phyloP scores from a whole-genome alignment of 2,797 vertebrate species.

The Chaunax sp. region DNA sequence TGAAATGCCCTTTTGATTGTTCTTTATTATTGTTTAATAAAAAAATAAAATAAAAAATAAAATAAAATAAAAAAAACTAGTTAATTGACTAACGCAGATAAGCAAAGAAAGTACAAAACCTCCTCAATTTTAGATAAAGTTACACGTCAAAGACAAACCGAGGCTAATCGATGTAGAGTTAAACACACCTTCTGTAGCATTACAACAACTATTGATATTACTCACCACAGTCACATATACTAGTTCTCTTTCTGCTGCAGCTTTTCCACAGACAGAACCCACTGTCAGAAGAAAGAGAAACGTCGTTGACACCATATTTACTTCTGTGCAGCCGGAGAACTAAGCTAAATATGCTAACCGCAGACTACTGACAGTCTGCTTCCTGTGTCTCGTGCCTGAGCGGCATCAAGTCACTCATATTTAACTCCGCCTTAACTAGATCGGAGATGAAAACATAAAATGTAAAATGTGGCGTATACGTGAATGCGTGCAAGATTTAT shows the following conservation, averaged over 20 bases:
- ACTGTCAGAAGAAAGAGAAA: conserved; percentile 30
- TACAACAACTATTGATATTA: background rate
- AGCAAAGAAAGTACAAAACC: background rate
- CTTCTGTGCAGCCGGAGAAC: background rate
- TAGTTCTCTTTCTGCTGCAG: conserved; percentile 35
- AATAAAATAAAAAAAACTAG: no score
- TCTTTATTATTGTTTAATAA: no score
- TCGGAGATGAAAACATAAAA: conserved; percentile 12
- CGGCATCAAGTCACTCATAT: background rate
- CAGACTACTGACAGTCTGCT: accelerated
- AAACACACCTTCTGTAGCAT: background rate
- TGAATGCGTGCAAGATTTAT: accelerated
- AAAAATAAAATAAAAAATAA: no score
- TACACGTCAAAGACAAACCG: background rate
- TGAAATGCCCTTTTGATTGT: no score
- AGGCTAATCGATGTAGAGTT: background rate
- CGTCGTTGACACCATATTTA: conserved; percentile 36
- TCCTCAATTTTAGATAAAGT: background rate
- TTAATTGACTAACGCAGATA: no score
- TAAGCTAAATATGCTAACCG: background rate
- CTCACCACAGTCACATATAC: conserved; percentile 75
- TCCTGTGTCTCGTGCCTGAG: no score
- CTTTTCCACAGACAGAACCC: conserved; percentile 23
- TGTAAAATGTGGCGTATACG: accelerated
- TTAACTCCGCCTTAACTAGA: accelerated